Base-by-base conservation (phyloP, 2,797 vertebrate genomes). In the Austrolebias charrua region DNA sequence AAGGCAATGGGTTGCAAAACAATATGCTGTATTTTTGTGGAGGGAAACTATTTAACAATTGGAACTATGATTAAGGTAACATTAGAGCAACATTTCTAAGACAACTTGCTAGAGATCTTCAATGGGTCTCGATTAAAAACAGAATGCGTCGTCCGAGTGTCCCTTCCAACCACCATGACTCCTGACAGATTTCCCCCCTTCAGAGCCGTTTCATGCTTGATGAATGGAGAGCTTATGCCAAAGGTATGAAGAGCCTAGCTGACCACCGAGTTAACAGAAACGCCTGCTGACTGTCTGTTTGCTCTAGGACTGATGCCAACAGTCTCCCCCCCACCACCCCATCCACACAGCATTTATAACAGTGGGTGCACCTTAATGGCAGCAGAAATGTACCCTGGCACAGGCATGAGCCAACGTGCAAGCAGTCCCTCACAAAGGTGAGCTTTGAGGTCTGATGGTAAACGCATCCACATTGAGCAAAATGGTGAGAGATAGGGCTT, bases 221-320 rank as follows among this genome's bases (percentile, higher is more conserved):
- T 83, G 76, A 88, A 88, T 80, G 75, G 60, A 47, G 50, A 65
- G n/a, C 69, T 79, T 47, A 69, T 63, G 76, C 75, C 72, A 80
- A 74, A 82, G 70, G 81, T 82, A 86, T 81, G 68, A 79, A 66
- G 76, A 67, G 66, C 76, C 71, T 62, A 82, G 85, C 68, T 77
- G 75, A 86, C 55, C 68, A 81, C 50, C 8, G 66, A 75, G 73
- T 80, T 81, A 73, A 84, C 64, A 79, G 79, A 79, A 80, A 80
- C 28, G 63, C 52, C 75, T 77, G 73, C 76, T 81, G 76, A 42
- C 60, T 55, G 76, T 48, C 71, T 80, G 69, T 79, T 79, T 76
- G 75, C 66, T 69, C 60, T 51, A 60, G 58, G 60, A 77, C 48
- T 65, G 49, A 80, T 63, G 79, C 65, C 71, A 81, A 49, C 31